Evolutionary conservation across 2,797 vertebrate genomes (phyloP).

Genomic region (Hoplostethus mediterraneus): DNA sequence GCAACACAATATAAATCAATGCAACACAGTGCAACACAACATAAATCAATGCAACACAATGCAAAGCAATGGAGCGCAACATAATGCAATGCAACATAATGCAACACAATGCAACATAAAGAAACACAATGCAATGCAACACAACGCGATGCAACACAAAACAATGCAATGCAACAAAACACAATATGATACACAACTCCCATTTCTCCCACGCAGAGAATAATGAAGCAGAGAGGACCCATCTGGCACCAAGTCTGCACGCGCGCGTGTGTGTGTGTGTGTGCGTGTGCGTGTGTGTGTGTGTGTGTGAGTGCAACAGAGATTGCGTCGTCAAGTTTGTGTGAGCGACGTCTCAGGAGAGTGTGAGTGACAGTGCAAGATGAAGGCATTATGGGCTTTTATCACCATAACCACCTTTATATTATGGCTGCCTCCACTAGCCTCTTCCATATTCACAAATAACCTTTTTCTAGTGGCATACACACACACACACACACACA

Average conservation of each 20-base stretch:
- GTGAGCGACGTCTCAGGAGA: constrained; percentile 65
- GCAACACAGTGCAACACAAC: too few species aligned
- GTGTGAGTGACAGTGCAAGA: constrained; percentile 82
- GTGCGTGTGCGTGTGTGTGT: constrained; percentile 68
- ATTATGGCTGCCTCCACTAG: constrained; percentile 59
- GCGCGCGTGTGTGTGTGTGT: constrained; percentile 72
- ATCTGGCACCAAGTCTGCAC: constrained; percentile 81
- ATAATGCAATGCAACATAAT: too few species aligned
- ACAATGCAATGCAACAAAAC: too few species aligned
- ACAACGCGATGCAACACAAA: too few species aligned
- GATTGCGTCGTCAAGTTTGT: constrained; percentile 58
- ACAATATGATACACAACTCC: not conserved
- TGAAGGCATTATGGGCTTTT: constrained; percentile 83
- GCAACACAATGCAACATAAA: too few species aligned
- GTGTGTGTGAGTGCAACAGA: constrained; percentile 32
- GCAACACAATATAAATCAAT: too few species aligned
- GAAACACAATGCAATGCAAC: too few species aligned
- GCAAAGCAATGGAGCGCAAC: too few species aligned
- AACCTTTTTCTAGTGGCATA: not conserved
- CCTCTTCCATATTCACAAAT: constrained; percentile 6
- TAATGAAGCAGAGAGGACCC: constrained; percentile 87
- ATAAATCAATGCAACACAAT: too few species aligned
- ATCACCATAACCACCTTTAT: constrained; percentile 78
- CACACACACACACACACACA: not conserved
- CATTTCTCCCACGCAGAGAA: constrained; percentile 68